Base-by-base conservation (phyloP, 2,113 vertebrate genomes). In the Calypte anna region DNA sequence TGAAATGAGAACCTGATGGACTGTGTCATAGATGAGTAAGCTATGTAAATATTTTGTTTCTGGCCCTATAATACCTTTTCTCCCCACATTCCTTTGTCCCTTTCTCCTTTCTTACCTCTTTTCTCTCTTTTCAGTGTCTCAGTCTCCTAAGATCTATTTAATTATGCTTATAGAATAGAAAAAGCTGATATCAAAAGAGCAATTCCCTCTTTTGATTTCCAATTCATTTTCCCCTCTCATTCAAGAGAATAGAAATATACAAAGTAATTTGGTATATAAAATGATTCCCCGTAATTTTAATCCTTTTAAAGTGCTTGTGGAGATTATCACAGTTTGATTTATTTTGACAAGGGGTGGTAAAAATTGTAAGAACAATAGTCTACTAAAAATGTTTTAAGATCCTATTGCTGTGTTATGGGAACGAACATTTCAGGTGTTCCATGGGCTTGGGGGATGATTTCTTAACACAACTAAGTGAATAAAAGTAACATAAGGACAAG, bases 311-410 rank as follows among this genome's bases (percentile, higher is more conserved):
- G 91, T 92, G 64, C 79, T 86, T 96, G 84, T 73, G 50, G 91
- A 97, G 93, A 97, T 96, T 95, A 96, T 68, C 91, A 80, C 2
- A 22, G 59, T 96, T 97, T 97, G 95, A 96, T 96, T 98, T 97
- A 96, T 97, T 98, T 97, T 97, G 91, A 97, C 92, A 97, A 96
- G 88, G 82, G 88, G 78, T 96, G 92, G 89, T 91, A 92, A 95
- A 96, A 93, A 93, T 88, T 94, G 69, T 77, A 97, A 97, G 96
- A 97, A 96, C 82, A 96, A 90, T 92, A 94, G 86, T 96, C 89
- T 95, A 75, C 88, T 96, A 96, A 93, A 97, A 97, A 95, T 96
- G 90, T 93, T 95, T 96, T 95, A 96, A 97, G 90, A 97, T 90
- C 85, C 77, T 95, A 86, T 95, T 96, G 59, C 83, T 93, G 72